phyloP scores from a whole-genome alignment of 2,113 vertebrate genomes.

The Thunnus thynnus region DNA sequence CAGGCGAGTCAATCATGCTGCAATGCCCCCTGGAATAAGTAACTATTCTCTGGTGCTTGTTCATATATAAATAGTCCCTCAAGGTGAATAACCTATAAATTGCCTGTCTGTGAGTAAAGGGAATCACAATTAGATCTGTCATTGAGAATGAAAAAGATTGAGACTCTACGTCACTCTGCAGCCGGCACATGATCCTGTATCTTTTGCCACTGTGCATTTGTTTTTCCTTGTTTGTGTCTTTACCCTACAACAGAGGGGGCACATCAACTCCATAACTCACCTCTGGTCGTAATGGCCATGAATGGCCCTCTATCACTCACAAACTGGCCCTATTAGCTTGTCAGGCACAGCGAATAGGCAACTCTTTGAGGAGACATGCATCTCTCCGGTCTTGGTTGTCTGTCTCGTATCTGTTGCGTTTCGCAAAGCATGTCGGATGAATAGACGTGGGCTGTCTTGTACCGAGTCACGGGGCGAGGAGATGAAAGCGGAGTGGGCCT shows the following conservation, averaged over 20 bases:
- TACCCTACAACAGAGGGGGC: constrained; percentile 35
- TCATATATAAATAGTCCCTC: constrained; percentile 74
- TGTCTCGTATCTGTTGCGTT: constrained; percentile 45
- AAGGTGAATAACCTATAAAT: constrained; percentile 75
- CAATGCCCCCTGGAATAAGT: constrained; percentile 58
- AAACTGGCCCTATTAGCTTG: constrained; percentile 52
- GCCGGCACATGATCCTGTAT: constrained; percentile 40
- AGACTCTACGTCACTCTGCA: constrained; percentile 46
- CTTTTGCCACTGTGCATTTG: constrained; percentile 26
- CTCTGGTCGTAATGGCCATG: constrained; percentile 26
- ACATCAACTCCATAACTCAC: constrained; percentile 60
- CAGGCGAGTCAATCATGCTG: constrained; percentile 57
- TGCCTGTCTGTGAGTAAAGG: constrained; percentile 58
- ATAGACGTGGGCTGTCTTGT: constrained; percentile 36
- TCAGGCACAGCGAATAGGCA: constrained; percentile 30
- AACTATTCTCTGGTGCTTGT: constrained; percentile 62
- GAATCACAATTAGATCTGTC: constrained; percentile 63
- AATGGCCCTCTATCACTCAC: constrained; percentile 35
- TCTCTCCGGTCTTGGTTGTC: constrained; percentile 49
- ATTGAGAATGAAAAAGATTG: constrained; percentile 51
- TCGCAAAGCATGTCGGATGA: constrained; percentile 47
- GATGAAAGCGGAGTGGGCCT: constrained; percentile 8
- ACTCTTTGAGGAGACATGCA: constrained; percentile 35
- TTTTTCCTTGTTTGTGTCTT: constrained; percentile 46
- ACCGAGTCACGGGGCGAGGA: constrained; percentile 24